Base-by-base conservation (phyloP, 23 tunicate genomes). In the Halocynthia aurantium region DNA sequence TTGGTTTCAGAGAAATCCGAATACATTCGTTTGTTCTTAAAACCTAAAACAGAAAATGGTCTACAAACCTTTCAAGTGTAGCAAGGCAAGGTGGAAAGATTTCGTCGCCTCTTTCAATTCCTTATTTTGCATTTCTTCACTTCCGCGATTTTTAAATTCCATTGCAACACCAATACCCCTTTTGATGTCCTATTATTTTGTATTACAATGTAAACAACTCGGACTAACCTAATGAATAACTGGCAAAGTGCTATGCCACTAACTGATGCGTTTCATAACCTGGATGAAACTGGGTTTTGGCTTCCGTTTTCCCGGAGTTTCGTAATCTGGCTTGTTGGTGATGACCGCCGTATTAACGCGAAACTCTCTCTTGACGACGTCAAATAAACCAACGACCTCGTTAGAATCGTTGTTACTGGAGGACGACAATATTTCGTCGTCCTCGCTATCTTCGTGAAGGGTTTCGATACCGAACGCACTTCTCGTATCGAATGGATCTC, bases 321-420 rank as follows among this genome's bases (percentile, higher is more conserved):
- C 89, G 82, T 90, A 81, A n/a, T 73, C 85, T 18, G 96, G 82
- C 61, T 79, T 77, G 60, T 90, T 90, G 22, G 86, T 81, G 10
- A 90, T 90, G 62, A 80, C 89, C 7, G 96, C 96, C 19, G 96
- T 90, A 62, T 80, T 81, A 22, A 88, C 88, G 12, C 96, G 85
- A 84, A 90, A 90, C 21, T 90, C 96, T 22, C 96, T 80, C 51
- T 90, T 90, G 6, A 90, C 96, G 21, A 84, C 89, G 70, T 90
- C 96, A 54, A 90, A 90, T 54, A 90, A 55, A 10, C 96, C 96
- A 7, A 84, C 83, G 22, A 10, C 61, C 2, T 75, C 79, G 56
- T 72, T 55, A 50, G 72, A 78, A 44, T 50, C 69, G 55, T 53
- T 49, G 49, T 82, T 80, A 22, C 83, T 86, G 52, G 86, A 82